Evolutionary conservation across 2,888 invertebrate genomes (phyloP).

Genomic region (Noctua pronuba): DNA sequence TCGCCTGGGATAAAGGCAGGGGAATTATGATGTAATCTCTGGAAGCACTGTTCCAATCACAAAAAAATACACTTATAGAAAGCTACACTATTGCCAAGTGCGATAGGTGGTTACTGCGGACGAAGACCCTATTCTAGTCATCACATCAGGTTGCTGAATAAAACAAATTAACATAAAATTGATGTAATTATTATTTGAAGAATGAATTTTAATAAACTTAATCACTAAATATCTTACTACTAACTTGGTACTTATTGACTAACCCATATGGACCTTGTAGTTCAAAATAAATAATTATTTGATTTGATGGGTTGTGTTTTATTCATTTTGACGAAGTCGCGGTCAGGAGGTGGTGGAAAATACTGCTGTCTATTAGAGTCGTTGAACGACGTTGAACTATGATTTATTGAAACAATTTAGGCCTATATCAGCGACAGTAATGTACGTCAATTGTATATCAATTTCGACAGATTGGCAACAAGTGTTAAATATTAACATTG

Average conservation of each 20-base stretch:
- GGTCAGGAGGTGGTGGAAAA: background rate
- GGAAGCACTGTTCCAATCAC: background rate
- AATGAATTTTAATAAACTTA: too few relatives aligned
- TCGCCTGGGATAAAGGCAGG: too few relatives aligned
- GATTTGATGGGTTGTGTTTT: background rate
- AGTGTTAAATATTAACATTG: conserved; percentile 35
- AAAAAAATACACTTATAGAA: background rate
- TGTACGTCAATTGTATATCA: conserved; percentile 30
- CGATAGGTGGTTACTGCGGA: too few relatives aligned
- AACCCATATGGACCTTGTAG: too few relatives aligned
- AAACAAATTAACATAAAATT: too few relatives aligned
- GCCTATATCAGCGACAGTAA: conserved; percentile 14
- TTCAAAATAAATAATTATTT: too few relatives aligned
- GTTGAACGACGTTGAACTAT: background rate
- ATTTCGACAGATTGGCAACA: conserved; percentile 40
- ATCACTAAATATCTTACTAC: too few relatives aligned
- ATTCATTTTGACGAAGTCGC: background rate
- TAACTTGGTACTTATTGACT: too few relatives aligned
- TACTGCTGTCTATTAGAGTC: background rate
- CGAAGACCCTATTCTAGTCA: too few relatives aligned
- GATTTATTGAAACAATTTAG: conserved; percentile 44
- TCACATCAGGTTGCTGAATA: too few relatives aligned
- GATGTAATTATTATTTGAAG: too few relatives aligned
- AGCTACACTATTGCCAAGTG: background rate
- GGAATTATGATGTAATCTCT: too few relatives aligned